Evolutionary conservation across 2,888 invertebrate species (phyloP).

Genomic region (Sepioteuthis lessoniana): DNA sequence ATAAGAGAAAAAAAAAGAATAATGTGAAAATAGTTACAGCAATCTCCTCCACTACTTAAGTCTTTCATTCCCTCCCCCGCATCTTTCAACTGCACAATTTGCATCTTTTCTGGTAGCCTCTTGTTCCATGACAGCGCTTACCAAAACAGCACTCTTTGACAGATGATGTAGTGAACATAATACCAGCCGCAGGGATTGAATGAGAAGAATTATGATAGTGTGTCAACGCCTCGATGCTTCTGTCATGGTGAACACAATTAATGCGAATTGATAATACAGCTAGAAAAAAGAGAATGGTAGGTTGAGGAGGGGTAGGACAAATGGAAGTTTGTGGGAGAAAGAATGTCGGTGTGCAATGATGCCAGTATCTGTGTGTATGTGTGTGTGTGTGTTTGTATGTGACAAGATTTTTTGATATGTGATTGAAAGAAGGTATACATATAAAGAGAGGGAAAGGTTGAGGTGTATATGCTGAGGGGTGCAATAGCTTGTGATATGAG

Average conservation of each 20-base stretch:
- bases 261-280: neutral
- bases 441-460: neutral
- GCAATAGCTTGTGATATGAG: no score
- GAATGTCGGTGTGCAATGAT: no score
- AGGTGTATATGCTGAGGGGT: no score
- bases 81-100: neutral
- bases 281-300: neutral
- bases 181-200: conserved; percentile 2
- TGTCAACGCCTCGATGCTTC: conserved; percentile 21
- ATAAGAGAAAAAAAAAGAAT: neutral
- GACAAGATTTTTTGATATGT: neutral
- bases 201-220: neutral
- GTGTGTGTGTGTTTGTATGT: no score
- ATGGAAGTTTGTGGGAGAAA: neutral
- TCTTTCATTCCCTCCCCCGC: neutral
- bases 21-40: no score
- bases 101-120: conserved; percentile 16
- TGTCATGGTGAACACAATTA: neutral
- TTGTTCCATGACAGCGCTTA: conserved; percentile 5
- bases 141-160: conserved; percentile 33
- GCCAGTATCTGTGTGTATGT: neutral
- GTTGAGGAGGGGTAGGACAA: neutral
- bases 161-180: neutral
- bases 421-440: neutral
- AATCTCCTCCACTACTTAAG: neutral